Conservation (phyloP, 1,140 invertebrate genomes). For the Steinernema feltiae region DNA sequence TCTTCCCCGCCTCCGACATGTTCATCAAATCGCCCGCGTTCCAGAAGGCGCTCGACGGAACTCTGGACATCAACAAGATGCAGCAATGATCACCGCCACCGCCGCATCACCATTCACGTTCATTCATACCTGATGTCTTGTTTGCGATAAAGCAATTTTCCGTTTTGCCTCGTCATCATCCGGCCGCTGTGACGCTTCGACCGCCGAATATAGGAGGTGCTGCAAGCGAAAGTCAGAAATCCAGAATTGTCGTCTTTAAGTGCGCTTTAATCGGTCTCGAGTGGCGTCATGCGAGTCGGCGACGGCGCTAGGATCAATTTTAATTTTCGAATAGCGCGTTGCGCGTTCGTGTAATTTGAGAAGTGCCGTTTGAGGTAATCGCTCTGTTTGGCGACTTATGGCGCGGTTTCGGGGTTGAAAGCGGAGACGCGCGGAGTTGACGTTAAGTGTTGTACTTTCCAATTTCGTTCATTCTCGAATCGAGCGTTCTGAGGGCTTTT, state of each 20-base stretch:
- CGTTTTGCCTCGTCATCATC: too few species aligned
- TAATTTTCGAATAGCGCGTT: neutral
- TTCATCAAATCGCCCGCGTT: neutral
- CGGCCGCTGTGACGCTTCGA: too few species aligned
- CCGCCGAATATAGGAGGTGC: too few species aligned
- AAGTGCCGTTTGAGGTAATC: neutral
- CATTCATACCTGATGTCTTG: too few species aligned
- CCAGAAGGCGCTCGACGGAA: neutral
- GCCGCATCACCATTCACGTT: too few species aligned
- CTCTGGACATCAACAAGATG: neutral
- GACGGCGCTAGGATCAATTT: neutral
- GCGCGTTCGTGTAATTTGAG: neutral
- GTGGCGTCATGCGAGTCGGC: neutral
- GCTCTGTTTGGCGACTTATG: neutral
- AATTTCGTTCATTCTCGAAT: too few species aligned
- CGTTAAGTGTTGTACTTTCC: too few species aligned
- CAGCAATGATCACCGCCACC: too few species aligned
- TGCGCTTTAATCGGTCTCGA: neutral
- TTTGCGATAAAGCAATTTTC: too few species aligned
- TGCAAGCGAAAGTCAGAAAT: neutral
- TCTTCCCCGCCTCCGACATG: neutral
- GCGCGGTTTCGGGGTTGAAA: neutral
- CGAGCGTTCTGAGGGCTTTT: too few species aligned
- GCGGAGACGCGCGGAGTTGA: too few species aligned
- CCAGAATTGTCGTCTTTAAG: neutral